Evolutionary conservation across 2,113 vertebrate genomes (phyloP).

Genomic region (Phyllopteryx taeniolatus): DNA sequence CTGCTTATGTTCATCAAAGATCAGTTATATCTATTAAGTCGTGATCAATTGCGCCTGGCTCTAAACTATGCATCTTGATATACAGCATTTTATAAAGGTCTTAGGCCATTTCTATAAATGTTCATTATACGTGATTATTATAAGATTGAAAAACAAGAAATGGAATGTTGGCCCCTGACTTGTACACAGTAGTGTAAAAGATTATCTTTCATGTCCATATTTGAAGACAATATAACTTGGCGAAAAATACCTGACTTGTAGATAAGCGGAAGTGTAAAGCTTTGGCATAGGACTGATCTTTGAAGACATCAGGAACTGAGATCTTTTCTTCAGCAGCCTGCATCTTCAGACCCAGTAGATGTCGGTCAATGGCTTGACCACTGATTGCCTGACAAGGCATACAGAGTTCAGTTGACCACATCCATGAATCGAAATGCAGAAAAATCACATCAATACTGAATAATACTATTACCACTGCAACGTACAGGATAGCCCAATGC

Average conservation of each 20-base stretch:
- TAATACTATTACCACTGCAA: background rate
- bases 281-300: conserved; percentile 82
- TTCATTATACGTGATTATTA: too few species aligned
- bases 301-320: conserved; percentile 86
- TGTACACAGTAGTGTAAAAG: too few species aligned
- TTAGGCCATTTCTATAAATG: too few species aligned
- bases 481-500: background rate
- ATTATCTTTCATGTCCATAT: background rate
- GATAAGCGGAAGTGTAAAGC: conserved; percentile 92
- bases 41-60: too few species aligned
- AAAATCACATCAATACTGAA: background rate
- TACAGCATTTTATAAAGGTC: too few species aligned
- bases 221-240: background rate
- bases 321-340: conserved; percentile 86
- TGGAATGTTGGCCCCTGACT: too few species aligned
- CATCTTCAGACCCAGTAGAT: conserved; percentile 90
- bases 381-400: conserved; percentile 78
- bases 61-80: too few species aligned
- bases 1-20: too few species aligned
- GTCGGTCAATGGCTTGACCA: conserved; percentile 91
- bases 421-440: background rate
- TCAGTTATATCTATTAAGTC: too few species aligned
- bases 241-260: conserved; percentile 85
- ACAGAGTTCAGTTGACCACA: background rate
- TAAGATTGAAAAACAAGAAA: too few species aligned